A percentile compares a stretch with the other conserved stretches of the same genome.
Conservation (phyloP, 2,113 vertebrate genomes). For the Lontra canadensis region DNA sequence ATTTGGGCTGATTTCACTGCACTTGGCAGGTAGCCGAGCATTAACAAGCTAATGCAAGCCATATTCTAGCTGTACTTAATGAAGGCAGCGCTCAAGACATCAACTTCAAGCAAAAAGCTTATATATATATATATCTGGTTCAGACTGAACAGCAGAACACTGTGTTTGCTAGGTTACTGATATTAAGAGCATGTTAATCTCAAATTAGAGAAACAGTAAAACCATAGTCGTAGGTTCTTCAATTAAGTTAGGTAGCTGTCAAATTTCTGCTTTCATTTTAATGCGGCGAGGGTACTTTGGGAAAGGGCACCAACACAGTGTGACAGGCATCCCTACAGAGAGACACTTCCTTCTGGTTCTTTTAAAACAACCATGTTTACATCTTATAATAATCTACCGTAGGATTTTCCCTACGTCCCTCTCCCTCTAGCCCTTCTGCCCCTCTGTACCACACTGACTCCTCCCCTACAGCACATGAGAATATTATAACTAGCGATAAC, state of each 20-base stretch:
- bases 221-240: not conserved
- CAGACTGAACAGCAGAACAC: not conserved
- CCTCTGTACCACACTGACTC: not conserved
- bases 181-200: conserved; percentile 60
- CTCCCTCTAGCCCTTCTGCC: not conserved
- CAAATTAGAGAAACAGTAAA: conserved; percentile 63
- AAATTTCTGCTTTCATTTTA: not conserved
- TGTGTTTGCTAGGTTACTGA: conserved; percentile 41
- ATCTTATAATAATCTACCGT: not conserved
- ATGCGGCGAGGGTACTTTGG: not conserved
- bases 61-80: conserved; percentile 76
- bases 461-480: not conserved
- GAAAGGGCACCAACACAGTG: not conserved
- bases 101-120: conserved; percentile 13
- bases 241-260: not conserved
- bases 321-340: not conserved
- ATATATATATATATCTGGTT: not conserved
- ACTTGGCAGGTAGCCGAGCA: conserved; percentile 80
- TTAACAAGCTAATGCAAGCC: conserved; percentile 79
- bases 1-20: conserved; percentile 76
- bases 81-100: conserved; percentile 67
- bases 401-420: not conserved
- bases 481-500: not conserved
- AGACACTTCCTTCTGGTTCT: not conserved
- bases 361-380: not conserved